These are phyloP conservation scores for Drosophila ustulata DNA, from an alignment of 2,888 invertebrate genomes.

Conservation along the genomic window DNA sequence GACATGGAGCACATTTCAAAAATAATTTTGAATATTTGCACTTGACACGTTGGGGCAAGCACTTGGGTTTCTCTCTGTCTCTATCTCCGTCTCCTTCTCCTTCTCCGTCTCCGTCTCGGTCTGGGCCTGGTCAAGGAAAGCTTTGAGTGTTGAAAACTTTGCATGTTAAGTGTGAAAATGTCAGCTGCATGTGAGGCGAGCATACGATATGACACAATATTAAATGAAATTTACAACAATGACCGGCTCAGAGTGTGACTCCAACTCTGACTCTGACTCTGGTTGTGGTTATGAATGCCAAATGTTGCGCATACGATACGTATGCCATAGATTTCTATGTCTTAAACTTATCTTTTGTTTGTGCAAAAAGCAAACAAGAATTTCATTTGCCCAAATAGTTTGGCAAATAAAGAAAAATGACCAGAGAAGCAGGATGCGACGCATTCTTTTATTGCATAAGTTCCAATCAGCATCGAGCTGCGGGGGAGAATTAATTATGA, in stretches of 20 bases:
- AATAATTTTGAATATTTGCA: slow-evolving; percentile 80
- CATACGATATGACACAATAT: slow-evolving; percentile 68
- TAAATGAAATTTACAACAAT: slow-evolving; percentile 68
- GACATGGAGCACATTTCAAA: slow-evolving; percentile 71
- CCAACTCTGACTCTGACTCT: slow-evolving; percentile 1
- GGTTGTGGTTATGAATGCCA: slow-evolving; percentile 48
- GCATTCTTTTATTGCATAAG: slow-evolving; percentile 28
- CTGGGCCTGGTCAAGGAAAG: slow-evolving; percentile 34
- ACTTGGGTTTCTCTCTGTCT: slow-evolving; percentile 12
- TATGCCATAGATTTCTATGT: slow-evolving; percentile 37
- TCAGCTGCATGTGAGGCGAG: slow-evolving; percentile 68
- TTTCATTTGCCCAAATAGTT: slow-evolving; percentile 28
- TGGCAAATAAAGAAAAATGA: slow-evolving; percentile 29
- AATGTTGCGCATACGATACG: slow-evolving; percentile 68
- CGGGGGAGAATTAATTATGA: slow-evolving; percentile 69
- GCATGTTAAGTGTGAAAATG: slow-evolving; percentile 78
- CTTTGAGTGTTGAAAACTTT: slow-evolving; percentile 60
- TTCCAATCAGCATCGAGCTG: slow-evolving; percentile 5
- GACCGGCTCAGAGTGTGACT: slow-evolving; percentile 30
- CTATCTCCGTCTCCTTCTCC: not conserved
- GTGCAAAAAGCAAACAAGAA: slow-evolving; percentile 28
- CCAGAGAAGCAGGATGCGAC: slow-evolving; percentile 14
- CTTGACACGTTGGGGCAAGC: slow-evolving; percentile 72
- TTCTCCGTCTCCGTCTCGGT: not conserved
- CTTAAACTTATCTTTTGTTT: slow-evolving; percentile 46